A percentile compares a stretch with the other conserved stretches of the same genome.
These are phyloP conservation scores for Diarsia mendica DNA, from an alignment of 2,888 invertebrate genomes.

Conservation along the genomic window DNA sequence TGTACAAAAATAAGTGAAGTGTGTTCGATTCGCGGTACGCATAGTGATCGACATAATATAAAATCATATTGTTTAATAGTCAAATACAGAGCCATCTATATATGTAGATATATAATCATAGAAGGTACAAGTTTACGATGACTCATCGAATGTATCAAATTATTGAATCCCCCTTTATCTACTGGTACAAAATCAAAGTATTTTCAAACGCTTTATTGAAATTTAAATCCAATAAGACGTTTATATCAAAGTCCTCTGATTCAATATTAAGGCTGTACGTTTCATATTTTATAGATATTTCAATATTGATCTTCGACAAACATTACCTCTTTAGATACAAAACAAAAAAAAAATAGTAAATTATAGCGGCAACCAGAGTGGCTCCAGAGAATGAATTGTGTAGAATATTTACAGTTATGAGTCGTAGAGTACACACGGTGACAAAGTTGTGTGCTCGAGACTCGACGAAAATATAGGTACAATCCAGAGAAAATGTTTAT, in stretches of 20 bases:
- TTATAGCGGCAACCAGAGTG: conserved; percentile 80
- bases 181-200: conserved; percentile 87
- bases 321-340: conserved; percentile 85
- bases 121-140: conserved; percentile 73
- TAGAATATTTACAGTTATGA: conserved; percentile 73
- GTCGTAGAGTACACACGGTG: conserved; percentile 71
- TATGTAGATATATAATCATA: conserved; percentile 83
- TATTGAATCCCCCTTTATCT: conserved; percentile 78
- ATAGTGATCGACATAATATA: conserved; percentile 83
- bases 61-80: conserved; percentile 85
- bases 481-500: conserved; percentile 62
- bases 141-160: conserved; percentile 71
- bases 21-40: conserved; percentile 77
- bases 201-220: conserved; percentile 79
- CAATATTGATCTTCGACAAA: conserved; percentile 78
- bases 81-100: conserved; percentile 87
- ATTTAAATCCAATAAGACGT: conserved; percentile 73
- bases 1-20: conserved; percentile 90
- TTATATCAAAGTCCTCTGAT: conserved; percentile 83
- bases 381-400: conserved; percentile 76
- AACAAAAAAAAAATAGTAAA: conserved; percentile 85
- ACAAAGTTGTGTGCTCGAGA: conserved; percentile 66
- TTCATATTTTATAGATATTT: conserved; percentile 82
- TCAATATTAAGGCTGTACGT: conserved; percentile 81
- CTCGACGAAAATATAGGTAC: conserved; percentile 49